phyloP scores from a whole-genome alignment of 2,888 invertebrate species.

The Himalopsyche tibetana region DNA sequence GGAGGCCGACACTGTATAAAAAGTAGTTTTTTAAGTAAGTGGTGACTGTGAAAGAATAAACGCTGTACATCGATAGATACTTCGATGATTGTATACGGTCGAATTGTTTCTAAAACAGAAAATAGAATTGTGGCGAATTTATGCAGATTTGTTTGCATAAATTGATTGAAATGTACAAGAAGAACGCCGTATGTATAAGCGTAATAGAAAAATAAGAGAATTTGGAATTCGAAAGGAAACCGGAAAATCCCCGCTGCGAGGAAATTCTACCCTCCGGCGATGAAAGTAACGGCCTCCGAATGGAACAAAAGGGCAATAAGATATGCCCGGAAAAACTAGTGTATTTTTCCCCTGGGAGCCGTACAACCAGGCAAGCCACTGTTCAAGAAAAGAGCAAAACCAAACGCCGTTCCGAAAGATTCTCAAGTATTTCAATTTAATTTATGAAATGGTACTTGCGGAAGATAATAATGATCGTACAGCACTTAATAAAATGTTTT shows the following conservation, averaged over 20 bases:
- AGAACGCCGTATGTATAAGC: conserved; percentile 16
- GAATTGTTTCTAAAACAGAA: neutral
- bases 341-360: conserved; percentile 73
- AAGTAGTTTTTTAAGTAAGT: too few relatives aligned
- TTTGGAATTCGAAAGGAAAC: conserved; percentile 63
- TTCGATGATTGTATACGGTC: too few relatives aligned
- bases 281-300: conserved; percentile 77
- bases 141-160: conserved; percentile 30
- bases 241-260: conserved; percentile 67
- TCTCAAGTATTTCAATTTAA: conserved; percentile 51
- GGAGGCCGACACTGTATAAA: too few relatives aligned
- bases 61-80: too few relatives aligned
- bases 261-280: conserved; percentile 71
- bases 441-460: conserved; percentile 25
- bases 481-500: conserved; percentile 1
- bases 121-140: neutral
- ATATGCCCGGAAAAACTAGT: conserved; percentile 79
- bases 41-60: too few relatives aligned
- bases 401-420: conserved; percentile 55
- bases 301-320: conserved; percentile 78
- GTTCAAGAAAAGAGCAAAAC: conserved; percentile 45
- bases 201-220: conserved; percentile 49
- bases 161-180: conserved; percentile 23
- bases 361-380: conserved; percentile 63
- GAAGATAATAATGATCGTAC: neutral